Conservation (phyloP, 2,113 vertebrate species). For the Macrotus californicus region DNA sequence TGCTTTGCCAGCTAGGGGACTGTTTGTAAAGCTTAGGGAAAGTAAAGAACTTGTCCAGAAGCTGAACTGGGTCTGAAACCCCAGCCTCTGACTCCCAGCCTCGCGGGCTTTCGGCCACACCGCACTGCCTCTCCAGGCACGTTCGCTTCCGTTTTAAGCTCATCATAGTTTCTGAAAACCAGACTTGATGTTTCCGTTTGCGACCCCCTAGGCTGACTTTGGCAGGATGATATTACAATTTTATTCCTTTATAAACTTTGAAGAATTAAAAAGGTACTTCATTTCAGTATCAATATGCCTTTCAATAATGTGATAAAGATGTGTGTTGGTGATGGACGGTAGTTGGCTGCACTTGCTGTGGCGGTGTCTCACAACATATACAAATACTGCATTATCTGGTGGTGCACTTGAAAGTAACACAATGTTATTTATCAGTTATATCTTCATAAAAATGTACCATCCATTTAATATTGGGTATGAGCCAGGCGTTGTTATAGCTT, state of each 20-base stretch:
- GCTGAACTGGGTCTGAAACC: neutral
- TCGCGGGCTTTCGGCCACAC: too few species aligned
- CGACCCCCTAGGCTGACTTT: neutral
- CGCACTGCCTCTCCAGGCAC: rapidly evolving
- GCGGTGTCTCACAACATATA: neutral
- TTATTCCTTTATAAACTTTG: neutral
- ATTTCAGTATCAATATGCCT: neutral
- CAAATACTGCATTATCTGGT: neutral
- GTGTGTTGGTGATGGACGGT: neutral
- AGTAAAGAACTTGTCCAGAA: neutral
- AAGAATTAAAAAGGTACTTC: neutral
- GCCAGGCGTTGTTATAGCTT: neutral
- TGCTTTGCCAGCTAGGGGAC: neutral
- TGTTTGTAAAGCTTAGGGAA: neutral
- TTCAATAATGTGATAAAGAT: neutral
- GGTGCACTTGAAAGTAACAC: neutral
- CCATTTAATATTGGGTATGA: neutral
- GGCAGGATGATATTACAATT: neutral
- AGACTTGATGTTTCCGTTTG: neutral
- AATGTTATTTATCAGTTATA: neutral
- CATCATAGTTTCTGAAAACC: neutral
- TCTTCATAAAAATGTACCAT: neutral
- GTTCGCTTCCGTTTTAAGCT: neutral
- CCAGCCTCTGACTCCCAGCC: rapidly evolving
- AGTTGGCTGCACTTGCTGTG: neutral